Percentiles rank a stretch among this genome's conserved stretches.
Conservation (phyloP, 1,140 invertebrate species). For the Drosophila repleta region DNA sequence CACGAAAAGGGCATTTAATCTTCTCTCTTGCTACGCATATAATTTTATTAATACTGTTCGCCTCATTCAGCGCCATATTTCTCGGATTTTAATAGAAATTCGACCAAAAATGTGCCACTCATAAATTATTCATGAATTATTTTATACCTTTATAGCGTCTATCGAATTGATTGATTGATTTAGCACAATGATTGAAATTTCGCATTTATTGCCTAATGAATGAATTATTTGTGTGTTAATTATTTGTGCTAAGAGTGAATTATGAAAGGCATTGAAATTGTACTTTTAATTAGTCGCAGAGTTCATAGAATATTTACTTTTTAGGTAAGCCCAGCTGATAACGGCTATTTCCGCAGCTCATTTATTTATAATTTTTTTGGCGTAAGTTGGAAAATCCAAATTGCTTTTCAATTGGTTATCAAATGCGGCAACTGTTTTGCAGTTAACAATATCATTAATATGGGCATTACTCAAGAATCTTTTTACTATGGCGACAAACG, state of each 20-base stretch:
- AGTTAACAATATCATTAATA: slow-evolving; percentile 1
- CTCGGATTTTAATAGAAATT: slow-evolving; percentile 7
- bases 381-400: slow-evolving; percentile 52
- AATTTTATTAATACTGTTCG: background rate
- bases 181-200: slow-evolving; percentile 32
- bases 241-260: too few species aligned
- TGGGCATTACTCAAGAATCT: background rate
- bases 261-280: slow-evolving; percentile 1
- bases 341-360: slow-evolving; percentile 15
- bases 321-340: slow-evolving; percentile 20
- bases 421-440: background rate
- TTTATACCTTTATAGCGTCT: slow-evolving; percentile 8
- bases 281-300: background rate
- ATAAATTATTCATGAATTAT: slow-evolving; percentile 17
- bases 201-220: slow-evolving; percentile 13
- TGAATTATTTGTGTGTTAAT: too few species aligned
- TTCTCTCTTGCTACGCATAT: too few species aligned
- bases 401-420: slow-evolving; percentile 57
- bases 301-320: slow-evolving; percentile 1
- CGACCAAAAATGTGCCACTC: background rate
- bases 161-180: slow-evolving; percentile 63
- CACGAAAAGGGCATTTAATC: too few species aligned
- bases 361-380: slow-evolving; percentile 58
- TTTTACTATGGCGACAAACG: slow-evolving; percentile 14
- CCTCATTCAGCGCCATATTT: background rate